Conservation (phyloP, 2,888 invertebrate species). For the Caenorhabditis japonica region DNA sequence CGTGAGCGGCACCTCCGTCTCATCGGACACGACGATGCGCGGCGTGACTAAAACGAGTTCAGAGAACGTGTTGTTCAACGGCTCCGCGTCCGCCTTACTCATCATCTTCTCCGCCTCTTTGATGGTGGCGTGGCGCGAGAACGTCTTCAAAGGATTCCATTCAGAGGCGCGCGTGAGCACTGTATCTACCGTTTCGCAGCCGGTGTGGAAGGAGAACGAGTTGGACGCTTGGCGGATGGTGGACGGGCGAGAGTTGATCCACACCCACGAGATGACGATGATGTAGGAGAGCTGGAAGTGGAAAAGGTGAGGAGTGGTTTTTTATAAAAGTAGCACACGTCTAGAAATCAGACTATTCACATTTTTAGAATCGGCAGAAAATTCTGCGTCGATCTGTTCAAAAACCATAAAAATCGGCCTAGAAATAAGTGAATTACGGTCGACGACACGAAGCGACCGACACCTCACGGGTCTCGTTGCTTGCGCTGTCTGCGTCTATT, state of each 20-base stretch:
- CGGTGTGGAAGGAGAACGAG: constrained; percentile 63
- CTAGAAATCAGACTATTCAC: no score
- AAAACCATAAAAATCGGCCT: no score
- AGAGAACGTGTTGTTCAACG: background rate
- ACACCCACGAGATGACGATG: constrained; percentile 75
- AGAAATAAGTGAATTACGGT: no score
- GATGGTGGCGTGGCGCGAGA: constrained; percentile 44
- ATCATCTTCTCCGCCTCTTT: constrained; percentile 32
- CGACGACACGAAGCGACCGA: no score
- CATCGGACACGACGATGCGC: constrained; percentile 62
- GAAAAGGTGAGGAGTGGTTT: no score
- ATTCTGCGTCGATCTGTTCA: no score
- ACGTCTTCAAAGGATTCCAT: constrained; percentile 66
- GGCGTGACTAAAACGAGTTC: constrained; percentile 50
- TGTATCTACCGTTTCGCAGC: constrained; percentile 71
- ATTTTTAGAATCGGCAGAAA: no score
- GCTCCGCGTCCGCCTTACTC: constrained; percentile 14
- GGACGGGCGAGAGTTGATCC: constrained; percentile 72
- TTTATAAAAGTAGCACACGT: no score
- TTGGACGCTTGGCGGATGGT: constrained; percentile 50
- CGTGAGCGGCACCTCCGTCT: constrained; percentile 59
- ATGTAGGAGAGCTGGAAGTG: constrained; percentile 71
- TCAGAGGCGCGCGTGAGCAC: constrained; percentile 64
- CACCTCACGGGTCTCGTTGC: no score
- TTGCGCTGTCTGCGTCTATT: no score